Percentiles rank a stretch among this genome's conserved stretches.
Conservation (phyloP, 2,113 vertebrate species). For the Anser brachyrhynchus region DNA sequence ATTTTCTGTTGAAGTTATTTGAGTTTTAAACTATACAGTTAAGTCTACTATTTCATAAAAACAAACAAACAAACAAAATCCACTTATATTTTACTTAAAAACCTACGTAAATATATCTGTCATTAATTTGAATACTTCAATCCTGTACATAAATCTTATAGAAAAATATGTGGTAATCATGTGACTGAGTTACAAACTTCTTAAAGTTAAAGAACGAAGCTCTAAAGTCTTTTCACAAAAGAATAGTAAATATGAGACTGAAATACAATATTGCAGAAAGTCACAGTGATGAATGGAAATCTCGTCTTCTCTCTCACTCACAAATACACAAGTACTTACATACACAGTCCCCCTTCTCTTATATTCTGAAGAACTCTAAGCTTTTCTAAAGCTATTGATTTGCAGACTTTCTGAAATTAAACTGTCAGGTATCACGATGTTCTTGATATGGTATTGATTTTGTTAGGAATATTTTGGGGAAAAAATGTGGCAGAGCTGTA, state of each 20-base stretch:
- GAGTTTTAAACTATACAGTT: not conserved
- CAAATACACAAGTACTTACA: rapidly evolving
- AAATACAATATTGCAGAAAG: not conserved
- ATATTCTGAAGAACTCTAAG: constrained; percentile 29
- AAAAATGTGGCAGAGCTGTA: constrained; percentile 22
- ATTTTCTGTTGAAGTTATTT: not conserved
- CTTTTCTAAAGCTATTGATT: constrained; percentile 66
- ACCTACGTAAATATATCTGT: not conserved
- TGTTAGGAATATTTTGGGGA: constrained; percentile 15
- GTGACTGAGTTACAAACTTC: not conserved
- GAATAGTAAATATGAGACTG: not conserved
- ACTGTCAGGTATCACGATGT: constrained; percentile 81
- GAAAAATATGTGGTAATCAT: not conserved
- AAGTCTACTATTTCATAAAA: not conserved
- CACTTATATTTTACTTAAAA: not conserved
- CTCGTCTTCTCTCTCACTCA: not conserved
- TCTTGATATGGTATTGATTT: constrained; percentile 87
- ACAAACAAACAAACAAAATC: not conserved
- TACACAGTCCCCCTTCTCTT: not conserved
- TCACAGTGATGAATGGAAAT: not conserved
- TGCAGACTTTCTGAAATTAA: constrained; percentile 80
- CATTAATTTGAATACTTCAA: not conserved
- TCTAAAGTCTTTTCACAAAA: not conserved
- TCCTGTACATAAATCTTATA: not conserved
- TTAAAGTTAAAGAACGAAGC: not conserved